These are phyloP conservation scores for Artibeus lituratus DNA, from an alignment of 2,797 vertebrate genomes.

Conservation along the genomic window DNA sequence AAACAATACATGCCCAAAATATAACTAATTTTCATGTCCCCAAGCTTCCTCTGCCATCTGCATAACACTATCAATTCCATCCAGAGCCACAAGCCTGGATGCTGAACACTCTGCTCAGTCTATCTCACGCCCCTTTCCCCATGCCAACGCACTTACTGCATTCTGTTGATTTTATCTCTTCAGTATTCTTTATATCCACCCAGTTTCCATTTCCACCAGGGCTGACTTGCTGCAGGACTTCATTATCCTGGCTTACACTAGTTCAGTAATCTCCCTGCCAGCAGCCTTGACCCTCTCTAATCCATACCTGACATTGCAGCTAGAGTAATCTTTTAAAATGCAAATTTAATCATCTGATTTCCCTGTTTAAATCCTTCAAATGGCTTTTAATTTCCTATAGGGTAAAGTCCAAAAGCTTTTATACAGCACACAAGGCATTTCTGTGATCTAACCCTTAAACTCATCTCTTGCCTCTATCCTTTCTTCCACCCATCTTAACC, in stretches of 20 bases:
- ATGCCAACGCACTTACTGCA: not conserved
- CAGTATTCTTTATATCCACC: constrained; percentile 36
- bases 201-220: constrained; percentile 45
- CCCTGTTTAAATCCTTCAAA: constrained; percentile 58
- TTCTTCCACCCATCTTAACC: not conserved
- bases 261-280: constrained; percentile 53
- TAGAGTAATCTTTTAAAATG: constrained; percentile 71
- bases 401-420: constrained; percentile 43
- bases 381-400: constrained; percentile 50
- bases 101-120: not conserved
- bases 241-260: constrained; percentile 56
- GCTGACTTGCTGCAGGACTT: constrained; percentile 40
- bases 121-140: not conserved
- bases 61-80: not conserved
- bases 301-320: constrained; percentile 59
- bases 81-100: not conserved
- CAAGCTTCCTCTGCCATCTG: not conserved
- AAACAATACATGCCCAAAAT: not conserved
- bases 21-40: not conserved
- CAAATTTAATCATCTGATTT: constrained; percentile 73
- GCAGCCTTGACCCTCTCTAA: constrained; percentile 63
- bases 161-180: constrained; percentile 32
- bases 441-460: not conserved
- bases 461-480: not conserved
- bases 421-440: not conserved